Conservation (phyloP, 1,140 invertebrate genomes). For the Drosophila paulistorum region DNA sequence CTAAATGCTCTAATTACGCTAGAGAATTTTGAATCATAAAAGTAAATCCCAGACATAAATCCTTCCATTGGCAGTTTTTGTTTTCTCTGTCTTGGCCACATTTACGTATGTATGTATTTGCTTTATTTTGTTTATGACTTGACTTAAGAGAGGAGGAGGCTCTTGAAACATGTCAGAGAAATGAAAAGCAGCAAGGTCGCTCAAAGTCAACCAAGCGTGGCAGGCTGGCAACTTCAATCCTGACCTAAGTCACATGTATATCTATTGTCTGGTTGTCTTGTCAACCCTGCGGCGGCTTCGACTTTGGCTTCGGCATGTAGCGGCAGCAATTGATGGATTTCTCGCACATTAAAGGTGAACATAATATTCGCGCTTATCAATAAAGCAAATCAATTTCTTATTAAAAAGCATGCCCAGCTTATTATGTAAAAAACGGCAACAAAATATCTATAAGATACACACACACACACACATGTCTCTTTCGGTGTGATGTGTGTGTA, state of each 20-base stretch:
- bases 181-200: constrained; percentile 49
- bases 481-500: constrained; percentile 32
- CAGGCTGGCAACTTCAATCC: constrained; percentile 54
- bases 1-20: constrained; percentile 72
- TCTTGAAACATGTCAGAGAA: constrained; percentile 47
- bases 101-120: constrained; percentile 48
- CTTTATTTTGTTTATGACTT: constrained; percentile 24
- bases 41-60: constrained; percentile 18
- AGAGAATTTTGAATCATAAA: constrained; percentile 50
- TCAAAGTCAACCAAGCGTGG: constrained; percentile 23
- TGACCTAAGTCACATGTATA: constrained; percentile 66
- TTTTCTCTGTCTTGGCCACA: constrained; percentile 1
- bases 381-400: constrained; percentile 64
- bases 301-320: neutral
- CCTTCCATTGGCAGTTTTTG: constrained; percentile 29
- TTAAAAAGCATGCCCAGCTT: constrained; percentile 66
- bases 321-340: constrained; percentile 67
- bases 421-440: constrained; percentile 53
- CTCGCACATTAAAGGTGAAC: constrained; percentile 59
- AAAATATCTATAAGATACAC: constrained; percentile 30
- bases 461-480: constrained; percentile 13
- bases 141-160: constrained; percentile 28
- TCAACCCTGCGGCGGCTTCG: constrained; percentile 25
- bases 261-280: constrained; percentile 39
- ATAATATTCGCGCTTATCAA: constrained; percentile 69